A percentile compares a stretch with the other conserved stretches of the same genome.
Conservation (phyloP, 2,888 invertebrate species). For the Aelia acuminata region DNA sequence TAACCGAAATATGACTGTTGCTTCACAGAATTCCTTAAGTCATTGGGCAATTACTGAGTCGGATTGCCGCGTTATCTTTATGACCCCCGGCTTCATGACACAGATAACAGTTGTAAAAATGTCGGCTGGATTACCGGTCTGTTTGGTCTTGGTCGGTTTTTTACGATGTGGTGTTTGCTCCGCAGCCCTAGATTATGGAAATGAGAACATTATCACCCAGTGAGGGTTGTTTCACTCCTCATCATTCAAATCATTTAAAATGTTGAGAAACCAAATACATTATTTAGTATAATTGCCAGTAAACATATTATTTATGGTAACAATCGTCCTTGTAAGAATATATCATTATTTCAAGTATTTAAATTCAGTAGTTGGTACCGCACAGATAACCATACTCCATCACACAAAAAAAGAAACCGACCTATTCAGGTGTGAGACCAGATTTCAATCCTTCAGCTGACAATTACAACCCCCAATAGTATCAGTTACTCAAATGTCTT, state of each 20-base stretch:
- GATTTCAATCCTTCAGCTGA: too few species aligned
- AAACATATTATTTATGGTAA: too few species aligned
- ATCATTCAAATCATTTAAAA: not conserved
- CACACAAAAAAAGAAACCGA: too few species aligned
- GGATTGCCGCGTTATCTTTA: constrained; percentile 21
- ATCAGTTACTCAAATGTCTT: too few species aligned
- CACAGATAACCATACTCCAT: too few species aligned
- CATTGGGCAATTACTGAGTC: not conserved
- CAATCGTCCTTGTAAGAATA: too few species aligned
- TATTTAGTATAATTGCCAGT: too few species aligned
- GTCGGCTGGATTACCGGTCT: constrained; percentile 27
- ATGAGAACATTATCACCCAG: not conserved
- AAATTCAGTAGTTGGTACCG: too few species aligned
- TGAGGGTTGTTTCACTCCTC: not conserved
- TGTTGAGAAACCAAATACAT: too few species aligned
- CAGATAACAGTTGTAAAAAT: constrained; percentile 28
- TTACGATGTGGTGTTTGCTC: constrained; percentile 18
- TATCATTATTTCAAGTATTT: too few species aligned
- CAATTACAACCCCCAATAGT: too few species aligned
- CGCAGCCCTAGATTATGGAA: constrained; percentile 45
- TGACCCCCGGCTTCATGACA: not conserved
- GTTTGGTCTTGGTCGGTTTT: constrained; percentile 12
- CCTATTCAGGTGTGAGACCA: too few species aligned
- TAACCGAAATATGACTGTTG: constrained; percentile 20
- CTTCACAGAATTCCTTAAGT: constrained; percentile 26